Evolutionary conservation across 2,888 invertebrate genomes (phyloP), one percentile per base, ranked within the genome.

Genomic region (Amiota communis): DNA sequence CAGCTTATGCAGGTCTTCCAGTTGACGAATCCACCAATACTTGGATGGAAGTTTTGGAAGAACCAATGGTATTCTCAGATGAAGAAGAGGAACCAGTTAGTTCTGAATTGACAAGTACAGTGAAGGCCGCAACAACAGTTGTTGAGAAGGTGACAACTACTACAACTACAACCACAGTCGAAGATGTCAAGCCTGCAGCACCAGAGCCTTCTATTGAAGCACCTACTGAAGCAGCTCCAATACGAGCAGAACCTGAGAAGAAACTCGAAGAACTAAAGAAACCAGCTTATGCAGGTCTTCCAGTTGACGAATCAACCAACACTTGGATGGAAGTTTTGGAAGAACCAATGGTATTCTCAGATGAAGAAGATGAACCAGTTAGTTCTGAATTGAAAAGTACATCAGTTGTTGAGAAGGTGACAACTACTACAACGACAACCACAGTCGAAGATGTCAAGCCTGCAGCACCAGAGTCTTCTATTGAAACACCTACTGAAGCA

Each of bases 11-110:
- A 46, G 88, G 86, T 8, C 75, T 87, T 65, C 87, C 88, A 3
- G 79, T 87, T 48, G 87, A 63, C 51, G 63, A 57, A 57, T 11
- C 67, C 20, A 56, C 83, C 63, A 80, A 78, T 70, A 70, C 80
- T 72, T 89, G 89, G 85, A 84, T 90, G 82, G 80, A 83, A 68
- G 83, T 86, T 8, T 61, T 86, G 51, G 89, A 89, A 67, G 87
- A 89, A 73, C 85, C 87, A 36, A 83, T 87, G 72, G 75, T 76
- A 15, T 80, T 89, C 48, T 85, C 88, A 8, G 74, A 76, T 47
- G 85, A 87, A 65, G 84, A 75, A 36, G 78, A 79, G 46, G 76
- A 76, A 49, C 72, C 72, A 53, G 65, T 74, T 51, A 51, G 51
- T 2, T 72, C 72, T 71, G 83, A 84, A 67, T 83, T 53, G 53